A percentile compares a stretch with the other conserved stretches of the same genome.
Conservation (phyloP, 2,797 vertebrate species). For the Thripadectes ignobilis region DNA sequence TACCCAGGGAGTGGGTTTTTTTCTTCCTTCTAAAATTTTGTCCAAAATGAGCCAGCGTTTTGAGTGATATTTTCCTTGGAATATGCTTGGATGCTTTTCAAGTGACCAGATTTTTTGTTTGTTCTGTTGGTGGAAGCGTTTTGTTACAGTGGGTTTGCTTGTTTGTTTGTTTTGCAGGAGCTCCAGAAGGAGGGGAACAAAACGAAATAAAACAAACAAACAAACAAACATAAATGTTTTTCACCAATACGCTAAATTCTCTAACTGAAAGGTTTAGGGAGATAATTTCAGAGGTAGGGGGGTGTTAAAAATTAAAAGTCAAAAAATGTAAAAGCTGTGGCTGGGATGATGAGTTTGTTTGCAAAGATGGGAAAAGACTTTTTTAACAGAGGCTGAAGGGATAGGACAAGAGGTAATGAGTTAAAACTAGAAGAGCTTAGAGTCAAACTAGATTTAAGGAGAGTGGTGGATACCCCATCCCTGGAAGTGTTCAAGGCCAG, state of each 20-base stretch:
- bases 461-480: neutral
- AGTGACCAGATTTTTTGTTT: neutral
- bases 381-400: neutral
- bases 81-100: neutral
- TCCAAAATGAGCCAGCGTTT: neutral
- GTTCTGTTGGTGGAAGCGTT: neutral
- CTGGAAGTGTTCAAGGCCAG: neutral
- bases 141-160: neutral
- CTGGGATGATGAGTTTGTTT: neutral
- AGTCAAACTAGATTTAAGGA: neutral
- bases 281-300: fast-evolving
- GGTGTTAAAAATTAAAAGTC: fast-evolving
- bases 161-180: neutral
- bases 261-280: neutral
- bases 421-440: neutral
- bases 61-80: neutral
- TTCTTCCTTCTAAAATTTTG: neutral
- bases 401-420: neutral
- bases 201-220: neutral
- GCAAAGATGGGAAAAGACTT: neutral
- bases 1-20: neutral
- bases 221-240: neutral
- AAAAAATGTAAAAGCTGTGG: neutral
- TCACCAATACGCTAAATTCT: neutral
- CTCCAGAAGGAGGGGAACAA: neutral